Evolutionary conservation across 2,797 vertebrate species (phyloP), one percentile per base, ranked within the genome.

Genomic region (Megalops cyprinoides): DNA sequence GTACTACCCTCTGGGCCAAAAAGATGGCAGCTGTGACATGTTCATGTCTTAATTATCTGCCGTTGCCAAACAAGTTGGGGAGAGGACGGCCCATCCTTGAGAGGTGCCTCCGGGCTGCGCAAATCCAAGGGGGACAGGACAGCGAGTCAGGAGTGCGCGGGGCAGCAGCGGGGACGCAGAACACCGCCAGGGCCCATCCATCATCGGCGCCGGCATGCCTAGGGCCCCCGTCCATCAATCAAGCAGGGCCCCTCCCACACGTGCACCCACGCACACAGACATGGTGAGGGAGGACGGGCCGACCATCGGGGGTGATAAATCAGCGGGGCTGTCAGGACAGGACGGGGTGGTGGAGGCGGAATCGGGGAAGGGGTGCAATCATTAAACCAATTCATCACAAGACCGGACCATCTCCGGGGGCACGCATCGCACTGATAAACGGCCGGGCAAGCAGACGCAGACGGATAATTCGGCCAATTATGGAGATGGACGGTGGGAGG

Each of bases 301-400:
- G 42, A 42, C 58, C 34, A 37, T 48, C 49, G 48, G 65, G 58
- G 65, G 46, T 44, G 25, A 71, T 79, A 79, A 79, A 67, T 79
- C 78, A 79, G 67, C 58, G 14, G 49, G 77, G 65, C 8, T 51
- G 46, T 39, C 6, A 25, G 31, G 28, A 71, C 18, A 23, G 44
- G 39, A n/a, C n/a, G n/a, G n/a, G n/a, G n/a, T n/a, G n/a, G n/a
- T n/a, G 76, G 28, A 49, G 34, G 62, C 4, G 8, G 48, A 2
- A 79, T 71, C 28, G 62, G 15, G 42, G 71, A 79, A 51, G n/a
- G n/a, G n/a, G n/a, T n/a, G 25, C 46, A 25, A 71, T 79, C 78
- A 79, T 79, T 79, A 71, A 79, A 79, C 69, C 31, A 62, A 79
- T 79, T 79, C 31, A 79, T 67, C 60, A 79, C 49, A 8, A 23